Conservation (phyloP, 2,797 vertebrate genomes). For the Triplophysa bombifrons region DNA sequence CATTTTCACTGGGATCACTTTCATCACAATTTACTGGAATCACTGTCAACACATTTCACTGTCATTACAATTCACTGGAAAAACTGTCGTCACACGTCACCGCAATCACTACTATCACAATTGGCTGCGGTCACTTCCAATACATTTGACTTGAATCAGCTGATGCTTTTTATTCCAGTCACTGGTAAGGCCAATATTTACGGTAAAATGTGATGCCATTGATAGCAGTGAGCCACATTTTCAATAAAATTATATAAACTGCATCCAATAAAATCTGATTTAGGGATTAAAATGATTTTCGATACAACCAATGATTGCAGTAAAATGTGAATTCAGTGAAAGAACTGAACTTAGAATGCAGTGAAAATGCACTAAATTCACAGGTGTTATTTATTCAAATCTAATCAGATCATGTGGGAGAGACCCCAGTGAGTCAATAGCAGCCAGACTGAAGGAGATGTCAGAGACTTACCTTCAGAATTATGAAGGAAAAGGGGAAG, state of each 20-base stretch:
- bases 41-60: not conserved
- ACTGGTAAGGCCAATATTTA: too few species aligned
- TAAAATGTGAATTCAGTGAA: not conserved
- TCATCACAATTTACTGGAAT: not conserved
- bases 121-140: not conserved
- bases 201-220: too few species aligned
- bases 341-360: not conserved
- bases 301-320: not conserved
- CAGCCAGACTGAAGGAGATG: slow-evolving; percentile 87
- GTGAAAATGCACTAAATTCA: not conserved
- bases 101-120: not conserved
- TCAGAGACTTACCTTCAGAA: slow-evolving; percentile 82
- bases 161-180: too few species aligned
- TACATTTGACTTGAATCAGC: too few species aligned
- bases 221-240: too few species aligned
- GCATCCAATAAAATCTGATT: not conserved
- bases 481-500: slow-evolving; percentile 69
- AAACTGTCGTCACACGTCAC: not conserved
- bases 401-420: slow-evolving; percentile 82
- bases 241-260: not conserved
- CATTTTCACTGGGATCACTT: too few species aligned
- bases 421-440: slow-evolving; percentile 86
- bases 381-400: not conserved
- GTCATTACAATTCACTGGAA: not conserved
- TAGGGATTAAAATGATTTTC: not conserved